Evolutionary conservation across 2,797 vertebrate species (phyloP).

Genomic region (Enteromius thamalakanensis): DNA sequence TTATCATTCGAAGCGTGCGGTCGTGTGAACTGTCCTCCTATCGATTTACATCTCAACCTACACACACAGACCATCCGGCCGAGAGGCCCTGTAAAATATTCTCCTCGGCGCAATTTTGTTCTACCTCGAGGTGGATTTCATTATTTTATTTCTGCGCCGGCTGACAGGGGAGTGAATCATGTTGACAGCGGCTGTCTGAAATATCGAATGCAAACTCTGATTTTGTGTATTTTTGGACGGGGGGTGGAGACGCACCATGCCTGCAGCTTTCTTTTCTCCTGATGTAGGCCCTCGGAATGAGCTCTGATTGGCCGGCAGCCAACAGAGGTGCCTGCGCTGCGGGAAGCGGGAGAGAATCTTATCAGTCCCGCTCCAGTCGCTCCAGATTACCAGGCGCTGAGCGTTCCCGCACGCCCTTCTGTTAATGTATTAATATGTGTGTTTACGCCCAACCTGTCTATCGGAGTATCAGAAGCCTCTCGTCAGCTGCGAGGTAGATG

Average conservation of each 20-base stretch:
- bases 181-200: conserved; percentile 82
- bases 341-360: conserved; percentile 72
- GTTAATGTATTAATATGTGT: conserved; percentile 66
- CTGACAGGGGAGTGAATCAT: conserved; percentile 85
- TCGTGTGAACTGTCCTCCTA: conserved; percentile 61
- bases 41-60: conserved; percentile 48
- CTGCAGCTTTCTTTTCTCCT: conserved; percentile 68
- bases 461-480: conserved; percentile 51
- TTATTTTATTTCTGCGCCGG: conserved; percentile 80
- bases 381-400: conserved; percentile 69
- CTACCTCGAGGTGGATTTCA: conserved; percentile 84
- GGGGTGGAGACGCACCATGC: conserved; percentile 75
- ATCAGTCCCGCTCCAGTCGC: conserved; percentile 70
- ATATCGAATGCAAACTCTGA: conserved; percentile 78
- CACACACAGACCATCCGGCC: conserved; percentile 65
- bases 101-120: conserved; percentile 80
- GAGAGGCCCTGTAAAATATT: conserved; percentile 76
- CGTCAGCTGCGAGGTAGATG: conserved; percentile 41
- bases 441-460: conserved; percentile 53
- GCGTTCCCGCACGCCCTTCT: conserved; percentile 64
- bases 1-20: conserved; percentile 30
- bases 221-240: conserved; percentile 79
- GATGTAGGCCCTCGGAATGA: conserved; percentile 70
- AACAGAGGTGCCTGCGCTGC: conserved; percentile 69
- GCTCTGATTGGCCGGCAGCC: conserved; percentile 73